Base-by-base conservation (phyloP, 2,888 invertebrate genomes). In the Pristionchus arcanus region DNA sequence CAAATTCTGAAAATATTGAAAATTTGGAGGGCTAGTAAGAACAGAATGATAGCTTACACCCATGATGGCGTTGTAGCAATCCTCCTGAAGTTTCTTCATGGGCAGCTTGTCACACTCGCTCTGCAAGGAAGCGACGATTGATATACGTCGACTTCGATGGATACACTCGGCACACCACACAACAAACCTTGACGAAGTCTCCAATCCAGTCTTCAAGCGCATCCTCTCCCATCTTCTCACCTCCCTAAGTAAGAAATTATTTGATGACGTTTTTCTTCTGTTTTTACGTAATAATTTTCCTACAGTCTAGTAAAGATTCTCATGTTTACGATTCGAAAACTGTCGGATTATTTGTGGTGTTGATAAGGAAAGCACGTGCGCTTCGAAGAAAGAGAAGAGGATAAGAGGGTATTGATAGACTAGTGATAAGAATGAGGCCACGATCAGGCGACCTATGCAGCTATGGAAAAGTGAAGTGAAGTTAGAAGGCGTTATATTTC, bases 1-100 rank as follows among this genome's bases (percentile, higher is more conserved):
- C 77, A 77, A 15, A n/a, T 42, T n/a, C 77, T n/a, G 5, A 49
- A 49, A 49, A 7, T 0, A 9, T 7, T 11, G 42, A 49, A 49
- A 59, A 11, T 59, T 59, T 19, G 59, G 16, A 59, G 21, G 21
- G 13, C 2, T 4, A 25, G 21, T 59, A 59, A 59, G 25, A 59
- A 21, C 1, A 25, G 9, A 59, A 9, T 9, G 2, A 55, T 19
- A 13, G 3, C 59, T 74, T 21, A 74, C 77, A 34, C 42, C 77
- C 77, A 77, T 77, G n/a, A 77, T 77, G 42, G 77, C 77, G n/a
- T 77, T n/a, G 42, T 42, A 77, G n/a, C 77, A 77, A 21, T 77
- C 77, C 25, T 42, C 21, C 77, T 77, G 77, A 0, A 77, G n/a
- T 21, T 77, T 77, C 77, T 77, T 77, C 42, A 77, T 19, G 25